These are phyloP conservation scores for Caenorhabditis sp. DNA, from an alignment of 2,888 invertebrate species.

Conservation along the genomic window DNA sequence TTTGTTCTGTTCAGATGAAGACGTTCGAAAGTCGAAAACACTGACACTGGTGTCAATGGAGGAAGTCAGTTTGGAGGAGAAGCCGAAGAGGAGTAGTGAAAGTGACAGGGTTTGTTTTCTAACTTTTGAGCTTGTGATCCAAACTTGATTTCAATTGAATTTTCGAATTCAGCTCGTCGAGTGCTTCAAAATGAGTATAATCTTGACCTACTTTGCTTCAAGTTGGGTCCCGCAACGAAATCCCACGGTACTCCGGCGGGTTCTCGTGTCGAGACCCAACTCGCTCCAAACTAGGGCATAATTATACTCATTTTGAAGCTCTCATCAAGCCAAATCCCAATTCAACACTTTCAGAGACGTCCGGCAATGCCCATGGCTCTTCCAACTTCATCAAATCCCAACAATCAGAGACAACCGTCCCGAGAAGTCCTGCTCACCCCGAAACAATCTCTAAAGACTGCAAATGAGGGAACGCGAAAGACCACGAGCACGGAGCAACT, in stretches of 20 bases:
- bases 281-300: background rate
- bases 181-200: background rate
- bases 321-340: background rate
- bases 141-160: background rate
- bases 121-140: no score
- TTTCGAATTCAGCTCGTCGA: background rate
- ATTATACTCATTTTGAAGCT: constrained; percentile 4
- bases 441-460: constrained; percentile 23
- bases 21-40: constrained; percentile 33
- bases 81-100: constrained; percentile 1
- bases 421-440: constrained; percentile 13
- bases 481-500: background rate
- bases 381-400: background rate
- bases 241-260: no score
- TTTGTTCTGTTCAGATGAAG: constrained; percentile 47
- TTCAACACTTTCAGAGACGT: background rate
- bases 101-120: constrained; percentile 5
- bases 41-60: constrained; percentile 7
- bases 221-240: no score
- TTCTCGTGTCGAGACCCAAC: no score
- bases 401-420: background rate
- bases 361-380: background rate
- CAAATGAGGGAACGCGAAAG: background rate
- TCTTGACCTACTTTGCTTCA: no score
- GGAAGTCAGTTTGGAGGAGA: constrained; percentile 9